Base-by-base conservation (phyloP, 2,113 vertebrate species). In the Festucalex cinctus region DNA sequence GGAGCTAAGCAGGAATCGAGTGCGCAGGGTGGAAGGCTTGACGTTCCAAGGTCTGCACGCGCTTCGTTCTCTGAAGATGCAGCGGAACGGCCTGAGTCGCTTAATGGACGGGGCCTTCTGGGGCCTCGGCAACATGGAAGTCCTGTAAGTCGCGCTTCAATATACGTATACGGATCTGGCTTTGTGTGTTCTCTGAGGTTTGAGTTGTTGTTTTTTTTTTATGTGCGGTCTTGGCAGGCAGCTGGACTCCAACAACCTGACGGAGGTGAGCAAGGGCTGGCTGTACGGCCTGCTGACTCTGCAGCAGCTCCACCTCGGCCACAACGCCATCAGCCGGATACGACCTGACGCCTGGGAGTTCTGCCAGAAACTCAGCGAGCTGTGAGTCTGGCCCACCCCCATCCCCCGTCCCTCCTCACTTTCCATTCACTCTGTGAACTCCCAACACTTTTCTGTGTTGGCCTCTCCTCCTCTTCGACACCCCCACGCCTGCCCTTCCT, bases 71-170 rank as follows among this genome's bases (percentile, higher is more conserved):
- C 84, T 99, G 70, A 95, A 91, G 78, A 91, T 99, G 80, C 97
- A 98, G 88, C 92, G 94, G 69, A 99, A 99, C 24, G 91, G 94
- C 26, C 86, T 98, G 48, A 89, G 72, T 0, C 93, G 91, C 56
- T 93, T 99, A 65, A 97, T 98, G 96, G 97, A 98, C 60, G 97
- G 97, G 0, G 96, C 96, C 24, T 98, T 99, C 80, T 98, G 95
- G 95, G 97, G 96, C 22, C 91, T 99, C 72, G 93, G 92, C 90
- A 95, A 89, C 87, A 95, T 98, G 93, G 95, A 98, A 90, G 79
- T 94, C 61, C 87, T 99, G 97, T 99, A 92, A 94, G 96, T 91
- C n/a, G n/a, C n/a, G 2, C 46, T 0, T 57, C 10, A 2, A 3
- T 2, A 9, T 26, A 17, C 14, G 6, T 3, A 43, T 14, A 22